These are phyloP conservation scores for Oxycera nigricornis DNA, from an alignment of 2,888 invertebrate genomes.

Conservation along the genomic window DNA sequence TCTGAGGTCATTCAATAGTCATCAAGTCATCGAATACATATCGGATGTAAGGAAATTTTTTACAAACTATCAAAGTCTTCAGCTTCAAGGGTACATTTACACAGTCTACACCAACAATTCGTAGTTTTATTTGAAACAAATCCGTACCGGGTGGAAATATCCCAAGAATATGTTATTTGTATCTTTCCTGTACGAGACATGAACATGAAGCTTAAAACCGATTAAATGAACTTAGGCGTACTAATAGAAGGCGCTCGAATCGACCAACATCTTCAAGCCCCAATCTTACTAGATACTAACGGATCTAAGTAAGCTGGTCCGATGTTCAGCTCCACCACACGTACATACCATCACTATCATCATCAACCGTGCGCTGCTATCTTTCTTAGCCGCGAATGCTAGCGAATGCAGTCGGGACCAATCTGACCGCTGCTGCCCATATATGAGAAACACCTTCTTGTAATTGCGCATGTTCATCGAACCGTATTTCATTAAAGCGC, in stretches of 20 bases:
- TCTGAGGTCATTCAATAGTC: too few species aligned
- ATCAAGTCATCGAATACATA: too few species aligned
- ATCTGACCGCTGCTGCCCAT: background rate
- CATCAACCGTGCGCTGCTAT: background rate
- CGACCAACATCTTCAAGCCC: constrained; percentile 26
- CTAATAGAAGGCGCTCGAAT: background rate
- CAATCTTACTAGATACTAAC: background rate
- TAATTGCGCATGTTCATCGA: constrained; percentile 38
- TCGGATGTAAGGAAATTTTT: too few species aligned
- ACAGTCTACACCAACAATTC: too few species aligned
- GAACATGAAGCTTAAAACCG: constrained; percentile 41
- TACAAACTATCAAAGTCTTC: too few species aligned
- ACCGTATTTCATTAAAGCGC: constrained; percentile 39
- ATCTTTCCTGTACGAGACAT: constrained; percentile 18
- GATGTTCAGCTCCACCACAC: background rate
- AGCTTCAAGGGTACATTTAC: too few species aligned
- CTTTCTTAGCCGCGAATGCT: background rate
- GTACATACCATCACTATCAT: background rate
- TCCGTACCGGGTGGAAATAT: too few species aligned
- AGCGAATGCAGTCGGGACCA: background rate
- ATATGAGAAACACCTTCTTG: constrained; percentile 38
- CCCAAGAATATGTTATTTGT: constrained; percentile 27
- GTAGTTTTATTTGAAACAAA: too few species aligned
- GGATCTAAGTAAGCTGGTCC: background rate
- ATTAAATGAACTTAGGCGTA: constrained; percentile 27